Base-by-base conservation (phyloP, 1,140 invertebrate genomes). In the Danaus plexippus region DNA sequence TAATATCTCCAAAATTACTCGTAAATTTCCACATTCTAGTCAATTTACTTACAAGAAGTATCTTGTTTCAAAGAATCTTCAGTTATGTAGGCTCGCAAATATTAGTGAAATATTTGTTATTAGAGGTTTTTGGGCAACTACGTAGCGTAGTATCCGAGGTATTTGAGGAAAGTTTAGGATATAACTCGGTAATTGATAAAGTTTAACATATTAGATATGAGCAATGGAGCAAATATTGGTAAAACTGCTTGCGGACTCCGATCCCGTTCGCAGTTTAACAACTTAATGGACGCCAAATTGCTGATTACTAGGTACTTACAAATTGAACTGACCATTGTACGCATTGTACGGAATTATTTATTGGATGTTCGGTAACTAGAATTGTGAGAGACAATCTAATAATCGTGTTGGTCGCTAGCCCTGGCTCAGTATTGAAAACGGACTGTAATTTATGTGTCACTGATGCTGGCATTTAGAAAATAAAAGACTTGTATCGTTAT, bases 151-250 rank as follows among this genome's bases (percentile, higher is more conserved):
- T 41, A 42, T 40, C 53, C 11, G 44, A 61, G 49, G 49, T 52
- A 52, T 47, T 56, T 42, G 53, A 15, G 32, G 53, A 54, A 56
- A 61, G 47, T 53, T 61, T 46, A 18, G 32, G 40, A 55, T 45
- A 54, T 54, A 61, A 56, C 54, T 32, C 45, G 49, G 52, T 61
- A 56, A 61, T 61, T 61, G 53, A 61, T 61, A 55, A 61, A 61
- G 59, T 61, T 61, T 40, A 61, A 47, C 59, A 47, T 52, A 52
- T 56, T 56, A 52, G 52, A 61, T 61, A 22, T 18, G 32, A 22
- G 43, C 40, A 12, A 45, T 10, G 44, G 18, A 18, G 18, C 18
- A 4, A 40, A 56, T 52, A 56, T 56, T 48, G 44, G 13, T 43
- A 48, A 57, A 15, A 56, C 9, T 56, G 47, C 46, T 42, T 11